Evolutionary conservation across 2,888 invertebrate genomes (phyloP).

Genomic region (Athrips mouffetella): DNA sequence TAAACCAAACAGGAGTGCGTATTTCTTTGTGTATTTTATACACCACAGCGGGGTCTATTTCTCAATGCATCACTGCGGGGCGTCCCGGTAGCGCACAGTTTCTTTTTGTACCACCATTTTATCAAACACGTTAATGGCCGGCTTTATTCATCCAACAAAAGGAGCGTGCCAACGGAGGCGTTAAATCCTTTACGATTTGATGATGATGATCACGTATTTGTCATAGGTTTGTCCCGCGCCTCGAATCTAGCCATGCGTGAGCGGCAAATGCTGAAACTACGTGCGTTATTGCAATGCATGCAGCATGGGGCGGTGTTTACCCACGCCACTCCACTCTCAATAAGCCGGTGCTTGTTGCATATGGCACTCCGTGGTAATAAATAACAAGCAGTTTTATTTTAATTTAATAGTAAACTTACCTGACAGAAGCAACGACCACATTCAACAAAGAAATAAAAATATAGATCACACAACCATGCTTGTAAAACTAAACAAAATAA

Average conservation of each 20-base stretch:
- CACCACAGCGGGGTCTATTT: slow-evolving; percentile 62
- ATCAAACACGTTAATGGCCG: slow-evolving; percentile 77
- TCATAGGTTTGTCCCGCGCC: slow-evolving; percentile 51
- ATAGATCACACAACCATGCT: slow-evolving; percentile 65
- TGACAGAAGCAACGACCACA: neutral
- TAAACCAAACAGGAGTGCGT: slow-evolving; percentile 47
- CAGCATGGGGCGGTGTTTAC: slow-evolving; percentile 2
- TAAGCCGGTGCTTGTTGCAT: slow-evolving; percentile 19
- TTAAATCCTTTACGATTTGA: slow-evolving; percentile 78
- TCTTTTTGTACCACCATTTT: slow-evolving; percentile 74
- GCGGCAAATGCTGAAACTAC: slow-evolving; percentile 21
- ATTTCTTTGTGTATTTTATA: slow-evolving; percentile 51
- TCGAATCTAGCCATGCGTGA: slow-evolving; percentile 48
- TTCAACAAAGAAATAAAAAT: slow-evolving; percentile 33
- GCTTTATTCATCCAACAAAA: slow-evolving; percentile 74
- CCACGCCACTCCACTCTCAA: slow-evolving; percentile 3
- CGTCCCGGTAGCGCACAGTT: slow-evolving; percentile 67
- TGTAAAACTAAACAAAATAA: slow-evolving; percentile 57
- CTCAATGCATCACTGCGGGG: slow-evolving; percentile 66
- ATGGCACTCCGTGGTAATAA: neutral
- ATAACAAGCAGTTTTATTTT: neutral
- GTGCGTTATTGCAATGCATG: neutral
- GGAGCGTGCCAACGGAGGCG: slow-evolving; percentile 77
- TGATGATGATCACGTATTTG: slow-evolving; percentile 71
- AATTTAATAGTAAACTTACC: slow-evolving; percentile 31